Evolutionary conservation across 2,113 vertebrate genomes (phyloP), one percentile per base, ranked within the genome.

Genomic region (Oenanthe melanoleuca): DNA sequence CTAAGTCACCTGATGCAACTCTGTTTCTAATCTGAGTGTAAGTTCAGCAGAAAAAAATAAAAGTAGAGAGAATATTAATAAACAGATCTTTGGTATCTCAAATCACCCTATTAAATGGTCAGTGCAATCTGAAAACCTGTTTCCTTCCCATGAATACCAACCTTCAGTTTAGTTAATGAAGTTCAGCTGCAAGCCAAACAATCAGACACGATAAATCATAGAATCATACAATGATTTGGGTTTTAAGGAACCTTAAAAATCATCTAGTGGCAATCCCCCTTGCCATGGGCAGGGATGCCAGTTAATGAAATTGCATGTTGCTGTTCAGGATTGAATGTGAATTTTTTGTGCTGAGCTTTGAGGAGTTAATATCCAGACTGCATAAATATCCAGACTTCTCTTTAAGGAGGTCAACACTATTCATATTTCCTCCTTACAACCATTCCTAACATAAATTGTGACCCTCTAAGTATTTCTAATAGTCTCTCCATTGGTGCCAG

Each of bases 231-330:
- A 60, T 29, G 1, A 20, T 67, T 61, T 47, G 11, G 6, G 13
- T 47, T 40, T 6, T 45, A 61, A 40, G 11, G 6, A 11, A 53
- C 24, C 24, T 47, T n/a, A 29, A 53, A 53, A 6, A 22, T 29
- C 6, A 49, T 25, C 7, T 40, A n/a, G 6, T 22, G 10, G 11
- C 8, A 59, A n/a, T 8, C 3, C 3, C 8, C 8, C 6, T 2
- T 17, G 6, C 13, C 7, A 12, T 25, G 24, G 29, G 13, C 13
- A 38, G 19, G 19, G 8, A 47, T 26, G 14, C 4, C n/a, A 65
- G 7, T 20, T 33, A 80, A 49, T 31, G n/a, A 77, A 79, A 70
- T 29, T 2, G 0, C 6, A 2, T 16, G 19, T 50, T 0, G 0
- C 14, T 56, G 11, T 8, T 64, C 57, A 67, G 24, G 8, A 47